Evolutionary conservation across 2,797 vertebrate species (phyloP).

Genomic region (Sciaenops ocellatus): DNA sequence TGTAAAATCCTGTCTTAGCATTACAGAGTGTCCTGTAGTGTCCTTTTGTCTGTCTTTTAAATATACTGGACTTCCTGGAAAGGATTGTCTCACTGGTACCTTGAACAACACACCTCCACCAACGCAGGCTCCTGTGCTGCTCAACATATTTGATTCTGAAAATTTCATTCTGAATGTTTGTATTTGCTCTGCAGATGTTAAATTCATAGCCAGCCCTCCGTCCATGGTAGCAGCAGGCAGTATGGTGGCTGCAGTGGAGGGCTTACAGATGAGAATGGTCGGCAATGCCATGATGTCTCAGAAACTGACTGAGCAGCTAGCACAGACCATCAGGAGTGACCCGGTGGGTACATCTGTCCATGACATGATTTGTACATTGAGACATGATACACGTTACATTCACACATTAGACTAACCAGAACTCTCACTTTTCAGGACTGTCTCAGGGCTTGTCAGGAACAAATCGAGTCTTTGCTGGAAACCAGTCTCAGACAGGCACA

Average conservation of each 20-base stretch:
- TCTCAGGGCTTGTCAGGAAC: conserved; percentile 95
- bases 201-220: conserved; percentile 93
- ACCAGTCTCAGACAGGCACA: conserved; percentile 93
- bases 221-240: conserved; percentile 95
- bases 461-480: conserved; percentile 94
- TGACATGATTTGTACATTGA: not conserved
- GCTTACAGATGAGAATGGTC: conserved; percentile 87
- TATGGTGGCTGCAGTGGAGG: conserved; percentile 90
- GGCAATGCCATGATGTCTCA: conserved; percentile 85
- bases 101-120: too few species aligned
- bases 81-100: too few species aligned
- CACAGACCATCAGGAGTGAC: conserved; percentile 94
- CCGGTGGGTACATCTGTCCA: conserved; percentile 85
- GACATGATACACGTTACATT: not conserved
- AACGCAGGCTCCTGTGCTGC: too few species aligned
- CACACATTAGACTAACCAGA: not conserved
- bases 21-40: too few species aligned
- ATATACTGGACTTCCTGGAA: too few species aligned
- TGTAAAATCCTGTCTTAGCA: too few species aligned
- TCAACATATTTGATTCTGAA: too few species aligned
- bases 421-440: conserved; percentile 87
- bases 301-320: conserved; percentile 91
- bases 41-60: too few species aligned
- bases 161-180: not conserved
- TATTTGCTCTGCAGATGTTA: conserved; percentile 85